Evolutionary conservation across 2,888 invertebrate species (phyloP).

Genomic region (Tinea semifulvella): DNA sequence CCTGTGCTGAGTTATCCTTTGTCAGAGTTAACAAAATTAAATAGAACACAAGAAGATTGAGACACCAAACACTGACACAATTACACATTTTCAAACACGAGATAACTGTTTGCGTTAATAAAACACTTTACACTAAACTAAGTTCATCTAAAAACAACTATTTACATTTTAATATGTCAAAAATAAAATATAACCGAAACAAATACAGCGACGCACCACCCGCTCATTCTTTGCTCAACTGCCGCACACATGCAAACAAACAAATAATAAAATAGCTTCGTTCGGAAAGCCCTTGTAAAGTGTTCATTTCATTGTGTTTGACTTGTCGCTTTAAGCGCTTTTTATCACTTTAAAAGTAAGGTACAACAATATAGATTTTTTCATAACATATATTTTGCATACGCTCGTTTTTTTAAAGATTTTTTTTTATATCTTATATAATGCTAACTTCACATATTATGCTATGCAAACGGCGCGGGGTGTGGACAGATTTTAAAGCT

Average conservation of each 20-base stretch:
- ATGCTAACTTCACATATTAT: no score
- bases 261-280: neutral
- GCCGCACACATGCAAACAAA: slow-evolving; percentile 3
- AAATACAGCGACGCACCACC: neutral
- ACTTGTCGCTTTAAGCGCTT: no score
- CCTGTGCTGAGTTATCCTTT: slow-evolving; percentile 12
- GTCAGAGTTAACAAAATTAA: slow-evolving; percentile 11
- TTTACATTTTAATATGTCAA: slow-evolving; percentile 12
- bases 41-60: slow-evolving; percentile 13
- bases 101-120: neutral
- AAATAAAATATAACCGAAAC: neutral
- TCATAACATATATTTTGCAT: no score
- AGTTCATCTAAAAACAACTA: neutral
- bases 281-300: no score
- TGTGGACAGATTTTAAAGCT: no score
- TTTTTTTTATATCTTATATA: no score
- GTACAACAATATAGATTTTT: no score
- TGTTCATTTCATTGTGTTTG: no score
- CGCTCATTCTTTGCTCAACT: neutral
- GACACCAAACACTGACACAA: slow-evolving; percentile 12
- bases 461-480: no score
- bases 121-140: slow-evolving; percentile 1
- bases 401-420: no score
- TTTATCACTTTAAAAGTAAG: no score
- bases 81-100: slow-evolving; percentile 3